phyloP scores from a whole-genome alignment of 92 coral and sea anemone genomes.

The Anthopleura xanthogrammica region DNA sequence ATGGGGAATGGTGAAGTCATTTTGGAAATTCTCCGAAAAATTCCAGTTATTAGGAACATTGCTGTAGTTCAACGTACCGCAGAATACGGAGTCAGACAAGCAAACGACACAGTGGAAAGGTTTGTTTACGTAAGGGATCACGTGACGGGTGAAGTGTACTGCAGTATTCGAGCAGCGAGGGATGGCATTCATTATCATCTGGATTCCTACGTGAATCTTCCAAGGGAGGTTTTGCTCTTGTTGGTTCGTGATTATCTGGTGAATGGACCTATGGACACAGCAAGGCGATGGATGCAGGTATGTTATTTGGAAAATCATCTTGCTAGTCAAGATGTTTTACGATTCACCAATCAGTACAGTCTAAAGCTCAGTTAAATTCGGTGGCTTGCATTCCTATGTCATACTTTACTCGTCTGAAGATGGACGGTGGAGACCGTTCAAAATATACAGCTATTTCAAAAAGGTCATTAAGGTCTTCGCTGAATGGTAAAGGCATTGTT shows the following conservation, averaged over 20 bases:
- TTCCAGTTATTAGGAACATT: conserved; percentile 12
- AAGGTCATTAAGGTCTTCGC: too few species aligned
- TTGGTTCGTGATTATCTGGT: conserved; percentile 13
- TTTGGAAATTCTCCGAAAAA: conserved; percentile 6
- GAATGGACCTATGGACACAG: conserved; percentile 4
- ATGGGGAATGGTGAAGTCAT: conserved; percentile 9
- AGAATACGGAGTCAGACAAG: background rate
- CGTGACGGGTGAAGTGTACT: background rate
- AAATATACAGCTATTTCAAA: too few species aligned
- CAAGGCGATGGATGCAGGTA: conserved; percentile 26
- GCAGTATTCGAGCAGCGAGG: conserved; percentile 14
- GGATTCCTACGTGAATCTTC: conserved; percentile 23
- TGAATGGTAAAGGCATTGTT: too few species aligned
- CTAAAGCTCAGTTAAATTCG: too few species aligned
- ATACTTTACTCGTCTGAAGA: too few species aligned
- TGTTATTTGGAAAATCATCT: too few species aligned
- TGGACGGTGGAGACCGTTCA: too few species aligned
- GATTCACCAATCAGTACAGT: too few species aligned
- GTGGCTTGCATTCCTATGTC: too few species aligned
- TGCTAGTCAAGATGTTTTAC: too few species aligned
- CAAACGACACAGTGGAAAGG: background rate
- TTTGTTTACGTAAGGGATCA: background rate
- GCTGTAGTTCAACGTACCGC: conserved; percentile 19
- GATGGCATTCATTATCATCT: conserved; percentile 11
- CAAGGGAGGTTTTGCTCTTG: conserved; percentile 18